A percentile compares a stretch with the other conserved stretches of the same genome.
Conservation (phyloP, 2,888 invertebrate genomes). For the Phyllotreta striolata region DNA sequence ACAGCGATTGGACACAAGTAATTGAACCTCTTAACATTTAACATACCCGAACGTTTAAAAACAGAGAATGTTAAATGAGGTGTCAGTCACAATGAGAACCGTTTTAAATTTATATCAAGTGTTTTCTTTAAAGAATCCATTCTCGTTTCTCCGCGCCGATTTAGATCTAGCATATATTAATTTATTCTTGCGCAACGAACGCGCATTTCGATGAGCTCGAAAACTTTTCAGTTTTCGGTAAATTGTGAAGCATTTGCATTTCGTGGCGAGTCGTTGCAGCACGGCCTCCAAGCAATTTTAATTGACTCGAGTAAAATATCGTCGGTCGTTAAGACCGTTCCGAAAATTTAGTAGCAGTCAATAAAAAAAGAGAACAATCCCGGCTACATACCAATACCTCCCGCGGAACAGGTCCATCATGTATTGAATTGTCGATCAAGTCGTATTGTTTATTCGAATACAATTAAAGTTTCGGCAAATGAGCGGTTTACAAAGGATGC, state of each 20-base stretch:
- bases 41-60: neutral
- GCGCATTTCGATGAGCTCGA: too few relatives aligned
- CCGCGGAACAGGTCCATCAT: slow-evolving; percentile 53
- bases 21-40: slow-evolving; percentile 11
- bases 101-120: slow-evolving; percentile 9
- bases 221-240: neutral
- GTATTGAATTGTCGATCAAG: slow-evolving; percentile 57
- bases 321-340: slow-evolving; percentile 47
- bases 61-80: slow-evolving; percentile 10
- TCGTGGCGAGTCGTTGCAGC: slow-evolving; percentile 23
- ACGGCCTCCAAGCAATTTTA: slow-evolving; percentile 47
- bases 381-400: slow-evolving; percentile 52
- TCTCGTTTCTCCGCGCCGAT: too few relatives aligned
- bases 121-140: too few relatives aligned
- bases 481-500: slow-evolving; percentile 50
- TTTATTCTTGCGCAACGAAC: too few relatives aligned
- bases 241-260: slow-evolving; percentile 1
- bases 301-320: slow-evolving; percentile 52
- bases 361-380: slow-evolving; percentile 49
- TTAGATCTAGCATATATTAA: too few relatives aligned
- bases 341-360: slow-evolving; percentile 51
- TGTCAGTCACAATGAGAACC: slow-evolving; percentile 8
- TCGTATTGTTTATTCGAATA: slow-evolving; percentile 56
- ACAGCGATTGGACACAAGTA: slow-evolving; percentile 10
- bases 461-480: slow-evolving; percentile 57